Evolutionary conservation across 2,888 invertebrate genomes (phyloP), one percentile per base, ranked within the genome.

Genomic region (Melitaea athalia): DNA sequence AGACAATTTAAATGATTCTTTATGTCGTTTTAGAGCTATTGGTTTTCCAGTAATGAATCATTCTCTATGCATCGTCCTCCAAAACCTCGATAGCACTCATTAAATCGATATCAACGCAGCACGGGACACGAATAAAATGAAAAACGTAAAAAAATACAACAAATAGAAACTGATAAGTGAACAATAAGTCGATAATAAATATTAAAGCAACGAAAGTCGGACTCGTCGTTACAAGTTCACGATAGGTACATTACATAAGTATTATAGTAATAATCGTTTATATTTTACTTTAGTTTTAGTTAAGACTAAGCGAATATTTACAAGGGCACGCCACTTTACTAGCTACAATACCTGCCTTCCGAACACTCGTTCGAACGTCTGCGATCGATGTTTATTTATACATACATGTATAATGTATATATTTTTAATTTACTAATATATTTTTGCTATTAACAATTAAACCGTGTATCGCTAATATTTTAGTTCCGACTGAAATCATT

Each of bases 231-330:
- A 66, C 53, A 57, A 69, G 53, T 38, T 31, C 72, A 67, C 75
- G 73, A 74, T 80, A 79, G 78, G 79, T 81, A 79, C 78, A 77
- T 57, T 15, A 57, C 42, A 42, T 57, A 77, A 69, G 71, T 59
- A 45, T 60, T 52, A 57, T 63, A 65, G 33, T 81, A 79, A 80
- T 84, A 79, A 82, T 79, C 73, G 78, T 80, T 78, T 75, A 80
- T 80, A 81, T 79, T 81, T 81, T 82, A 81, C 76, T 81, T 84
- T 85, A 85, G 3, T 38, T 38, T 38, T 38, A 38, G 45, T 45
- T 45, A 45, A 45, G 72, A 85, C 87, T 91, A 91, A 89, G 91
- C 89, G 80, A 85, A 78, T 91, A 91, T 91, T 85, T 91, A 91
- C 91, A 91, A 82, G 81, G 84, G 85, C 87, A 84, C 83, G 82